Evolutionary conservation across 2,888 invertebrate species (phyloP).

Genomic region (Sipha maydis): DNA sequence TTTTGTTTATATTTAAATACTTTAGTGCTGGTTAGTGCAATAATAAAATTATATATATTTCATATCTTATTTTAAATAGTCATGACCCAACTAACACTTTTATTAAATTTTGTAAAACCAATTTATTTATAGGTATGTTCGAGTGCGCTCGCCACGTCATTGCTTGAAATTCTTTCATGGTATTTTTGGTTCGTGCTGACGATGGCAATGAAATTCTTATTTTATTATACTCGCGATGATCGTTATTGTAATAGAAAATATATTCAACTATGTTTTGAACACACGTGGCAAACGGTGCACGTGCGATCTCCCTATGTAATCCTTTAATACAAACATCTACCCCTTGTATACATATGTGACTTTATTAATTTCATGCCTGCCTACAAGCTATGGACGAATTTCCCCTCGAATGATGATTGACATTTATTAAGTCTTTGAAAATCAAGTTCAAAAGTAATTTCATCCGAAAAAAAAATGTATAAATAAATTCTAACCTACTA

Average conservation of each 20-base stretch:
- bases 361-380: constrained; percentile 47
- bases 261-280: constrained; percentile 54
- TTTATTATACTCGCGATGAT: not conserved
- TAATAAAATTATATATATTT: too few relatives aligned
- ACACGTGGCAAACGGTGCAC: constrained; percentile 44
- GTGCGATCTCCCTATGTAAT: constrained; percentile 53
- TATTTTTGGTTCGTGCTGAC: not conserved
- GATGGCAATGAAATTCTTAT: constrained; percentile 15
- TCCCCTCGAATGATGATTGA: constrained; percentile 39
- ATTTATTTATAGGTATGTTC: too few relatives aligned
- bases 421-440: constrained; percentile 42
- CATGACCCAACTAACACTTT: too few relatives aligned
- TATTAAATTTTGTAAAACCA: too few relatives aligned
- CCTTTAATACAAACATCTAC: constrained; percentile 46
- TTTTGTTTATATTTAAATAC: too few relatives aligned
- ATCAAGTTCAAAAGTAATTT: too few relatives aligned
- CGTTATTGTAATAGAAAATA: constrained; percentile 27
- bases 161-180: not conserved
- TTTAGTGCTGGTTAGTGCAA: too few relatives aligned
- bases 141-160: not conserved
- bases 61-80: too few relatives aligned
- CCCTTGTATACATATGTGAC: constrained; percentile 51
- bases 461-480: too few relatives aligned
- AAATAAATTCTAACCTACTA: too few relatives aligned
- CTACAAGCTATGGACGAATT: not conserved